Evolutionary conservation across 1,140 invertebrate species (phyloP).

Genomic region (Papilio aristodemus): DNA sequence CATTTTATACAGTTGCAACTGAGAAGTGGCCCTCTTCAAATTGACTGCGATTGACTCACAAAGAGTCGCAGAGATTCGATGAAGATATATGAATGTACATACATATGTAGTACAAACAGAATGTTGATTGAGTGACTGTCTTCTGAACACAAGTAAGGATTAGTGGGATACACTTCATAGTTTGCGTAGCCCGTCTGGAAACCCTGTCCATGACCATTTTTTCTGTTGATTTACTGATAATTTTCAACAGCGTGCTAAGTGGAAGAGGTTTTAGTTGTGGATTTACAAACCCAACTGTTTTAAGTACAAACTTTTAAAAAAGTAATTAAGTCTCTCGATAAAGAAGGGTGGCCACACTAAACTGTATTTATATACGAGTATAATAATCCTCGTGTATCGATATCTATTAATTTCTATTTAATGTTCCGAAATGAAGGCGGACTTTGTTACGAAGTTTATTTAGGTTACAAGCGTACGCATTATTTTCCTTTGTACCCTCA

Average conservation of each 20-base stretch:
- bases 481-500: conserved; percentile 21
- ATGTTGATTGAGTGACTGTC: background rate
- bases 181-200: too few species aligned
- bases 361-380: background rate
- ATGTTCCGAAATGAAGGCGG: conserved; percentile 5
- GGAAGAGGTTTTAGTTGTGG: background rate
- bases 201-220: too few species aligned
- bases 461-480: conserved; percentile 3
- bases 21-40: background rate
- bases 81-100: too few species aligned
- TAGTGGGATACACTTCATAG: too few species aligned
- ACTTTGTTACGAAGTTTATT: conserved; percentile 20
- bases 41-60: conserved; percentile 15
- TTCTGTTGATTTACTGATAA: too few species aligned
- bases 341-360: background rate
- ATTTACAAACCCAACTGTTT: background rate
- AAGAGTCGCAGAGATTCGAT: conserved; percentile 9
- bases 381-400: conserved; percentile 4
- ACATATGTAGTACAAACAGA: background rate
- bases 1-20: conserved; percentile 16
- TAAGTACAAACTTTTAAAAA: background rate
- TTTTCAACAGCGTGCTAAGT: too few species aligned
- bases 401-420: conserved; percentile 17
- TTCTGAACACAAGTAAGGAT: too few species aligned
- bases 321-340: too few species aligned